Percentiles rank a stretch among this genome's conserved stretches.
phyloP scores from a whole-genome alignment of 2,888 invertebrate genomes.

The Hipparchia sbordonii region DNA sequence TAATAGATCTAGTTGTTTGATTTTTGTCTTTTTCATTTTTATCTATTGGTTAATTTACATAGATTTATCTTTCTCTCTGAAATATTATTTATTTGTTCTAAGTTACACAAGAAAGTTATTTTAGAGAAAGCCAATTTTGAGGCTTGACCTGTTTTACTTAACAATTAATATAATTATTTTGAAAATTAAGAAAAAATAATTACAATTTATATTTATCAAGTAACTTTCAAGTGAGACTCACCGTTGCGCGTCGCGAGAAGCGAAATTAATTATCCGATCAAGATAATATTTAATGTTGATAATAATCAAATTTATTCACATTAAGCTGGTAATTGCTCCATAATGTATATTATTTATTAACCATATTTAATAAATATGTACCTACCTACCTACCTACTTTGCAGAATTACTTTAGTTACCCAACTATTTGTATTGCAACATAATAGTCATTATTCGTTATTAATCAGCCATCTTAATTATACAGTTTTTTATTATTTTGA shows the following conservation, averaged over 20 bases:
- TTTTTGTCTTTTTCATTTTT: too few relatives aligned
- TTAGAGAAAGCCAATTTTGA: neutral
- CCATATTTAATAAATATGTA: conserved; percentile 33
- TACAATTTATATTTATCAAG: conserved; percentile 24
- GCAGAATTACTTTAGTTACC: conserved; percentile 22
- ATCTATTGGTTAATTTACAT: too few relatives aligned
- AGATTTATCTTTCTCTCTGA: too few relatives aligned
- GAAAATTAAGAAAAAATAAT: conserved; percentile 2
- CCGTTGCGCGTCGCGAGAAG: conserved; percentile 32
- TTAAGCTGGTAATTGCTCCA: conserved; percentile 34
- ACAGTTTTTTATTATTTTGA: neutral
- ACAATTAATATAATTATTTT: neutral
- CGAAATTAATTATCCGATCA: conserved; percentile 40
- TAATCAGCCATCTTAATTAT: neutral
- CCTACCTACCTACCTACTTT: conserved; percentile 26
- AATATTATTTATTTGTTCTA: too few relatives aligned
- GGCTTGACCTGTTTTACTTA: conserved; percentile 5
- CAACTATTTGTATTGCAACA: conserved; percentile 7
- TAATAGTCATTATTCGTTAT: conserved; percentile 3
- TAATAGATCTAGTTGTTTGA: too few relatives aligned
- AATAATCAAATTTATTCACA: conserved; percentile 41
- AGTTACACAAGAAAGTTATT: neutral
- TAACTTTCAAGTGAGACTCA: conserved; percentile 27
- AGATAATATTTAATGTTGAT: conserved; percentile 40
- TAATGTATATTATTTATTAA: conserved; percentile 37